These are phyloP conservation scores for Drosophila nannoptera DNA, from an alignment of 1,140 invertebrate genomes.

Conservation along the genomic window DNA sequence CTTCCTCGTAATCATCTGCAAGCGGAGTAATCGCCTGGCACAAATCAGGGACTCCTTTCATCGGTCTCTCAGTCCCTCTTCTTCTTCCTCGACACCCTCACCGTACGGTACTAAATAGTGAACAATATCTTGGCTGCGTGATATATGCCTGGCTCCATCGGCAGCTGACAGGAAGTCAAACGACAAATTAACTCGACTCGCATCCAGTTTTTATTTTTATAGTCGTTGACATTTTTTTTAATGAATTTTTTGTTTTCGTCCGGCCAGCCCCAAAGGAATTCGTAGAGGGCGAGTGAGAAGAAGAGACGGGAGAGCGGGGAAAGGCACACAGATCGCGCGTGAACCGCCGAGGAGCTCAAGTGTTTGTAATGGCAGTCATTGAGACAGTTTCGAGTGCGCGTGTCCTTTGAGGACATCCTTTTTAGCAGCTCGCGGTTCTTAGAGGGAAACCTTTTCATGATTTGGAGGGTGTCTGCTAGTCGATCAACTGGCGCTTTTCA, in stretches of 20 bases:
- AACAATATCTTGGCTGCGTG: constrained; percentile 21
- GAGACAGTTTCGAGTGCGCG: constrained; percentile 42
- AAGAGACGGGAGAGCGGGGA: neutral
- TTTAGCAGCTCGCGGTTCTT: neutral
- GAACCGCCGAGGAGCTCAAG: constrained; percentile 6
- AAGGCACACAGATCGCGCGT: neutral
- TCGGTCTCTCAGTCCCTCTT: neutral
- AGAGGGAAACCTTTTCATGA: neutral
- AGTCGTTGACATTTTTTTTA: constrained; percentile 59
- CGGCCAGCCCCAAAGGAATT: constrained; percentile 3
- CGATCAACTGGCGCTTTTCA: neutral
- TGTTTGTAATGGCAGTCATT: constrained; percentile 29
- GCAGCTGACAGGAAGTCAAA: constrained; percentile 76
- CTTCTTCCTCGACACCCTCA: neutral
- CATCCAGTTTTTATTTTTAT: constrained; percentile 55
- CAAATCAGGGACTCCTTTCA: no score
- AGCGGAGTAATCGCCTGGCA: no score
- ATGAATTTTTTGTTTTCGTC: constrained; percentile 41
- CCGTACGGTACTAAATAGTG: no score
- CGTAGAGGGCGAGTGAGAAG: neutral
- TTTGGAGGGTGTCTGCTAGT: neutral
- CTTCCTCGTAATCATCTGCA: no score
- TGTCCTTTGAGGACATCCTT: constrained; percentile 22
- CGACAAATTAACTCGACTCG: constrained; percentile 69
- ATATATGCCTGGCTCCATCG: constrained; percentile 42